Evolutionary conservation across 2,888 invertebrate genomes (phyloP).

Genomic region (Cryptops parisi): DNA sequence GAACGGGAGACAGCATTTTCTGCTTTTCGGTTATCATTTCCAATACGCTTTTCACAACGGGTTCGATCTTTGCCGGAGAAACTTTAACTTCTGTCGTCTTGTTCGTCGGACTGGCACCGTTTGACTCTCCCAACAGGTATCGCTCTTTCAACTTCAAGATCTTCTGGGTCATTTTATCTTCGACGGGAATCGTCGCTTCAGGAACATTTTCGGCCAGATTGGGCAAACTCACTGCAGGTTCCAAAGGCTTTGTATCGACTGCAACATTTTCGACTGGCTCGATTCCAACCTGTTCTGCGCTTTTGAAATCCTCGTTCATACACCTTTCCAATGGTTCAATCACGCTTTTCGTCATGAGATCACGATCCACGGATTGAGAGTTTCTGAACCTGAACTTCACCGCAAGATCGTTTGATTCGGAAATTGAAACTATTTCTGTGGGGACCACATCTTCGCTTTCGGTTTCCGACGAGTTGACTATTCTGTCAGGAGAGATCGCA

Average conservation of each 20-base stretch:
- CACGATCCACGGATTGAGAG: neutral
- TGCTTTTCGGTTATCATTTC: conserved; percentile 78
- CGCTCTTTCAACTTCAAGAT: conserved; percentile 19
- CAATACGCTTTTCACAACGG: conserved; percentile 66
- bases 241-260: conserved; percentile 3
- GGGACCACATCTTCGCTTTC: neutral
- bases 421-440: neutral
- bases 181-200: conserved; percentile 1
- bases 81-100: neutral
- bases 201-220: conserved; percentile 10
- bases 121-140: conserved; percentile 14
- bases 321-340: conserved; percentile 5
- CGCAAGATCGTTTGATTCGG: neutral
- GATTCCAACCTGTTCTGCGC: neutral
- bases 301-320: neutral
- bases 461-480: neutral
- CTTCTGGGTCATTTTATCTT: conserved; percentile 19
- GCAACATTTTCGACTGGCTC: neutral
- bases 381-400: neutral
- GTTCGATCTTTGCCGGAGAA: conserved; percentile 47
- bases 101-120: neutral
- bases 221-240: conserved; percentile 14
- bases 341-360: conserved; percentile 1
- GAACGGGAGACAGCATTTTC: conserved; percentile 62
- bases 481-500: neutral